Evolutionary conservation across 2,888 invertebrate species (phyloP).

Genomic region (Cybosia mesomella): DNA sequence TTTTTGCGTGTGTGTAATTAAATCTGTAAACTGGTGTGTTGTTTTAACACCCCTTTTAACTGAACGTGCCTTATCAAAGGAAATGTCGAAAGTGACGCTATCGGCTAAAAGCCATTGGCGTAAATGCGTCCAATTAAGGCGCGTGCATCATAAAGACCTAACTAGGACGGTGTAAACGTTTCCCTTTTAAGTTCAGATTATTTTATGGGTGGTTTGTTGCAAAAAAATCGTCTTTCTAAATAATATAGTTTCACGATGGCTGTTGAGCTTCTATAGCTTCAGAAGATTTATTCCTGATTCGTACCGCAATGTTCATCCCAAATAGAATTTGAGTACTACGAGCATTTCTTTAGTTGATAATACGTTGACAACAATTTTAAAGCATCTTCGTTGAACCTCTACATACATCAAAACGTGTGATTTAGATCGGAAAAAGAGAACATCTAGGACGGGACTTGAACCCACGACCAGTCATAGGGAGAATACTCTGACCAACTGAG

Average conservation of each 20-base stretch:
- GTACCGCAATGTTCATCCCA: too few species aligned
- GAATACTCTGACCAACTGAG: too few species aligned
- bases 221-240: constrained; percentile 42
- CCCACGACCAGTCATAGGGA: too few species aligned
- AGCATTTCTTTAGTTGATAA: neutral
- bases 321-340: neutral
- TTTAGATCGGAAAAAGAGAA: too few species aligned
- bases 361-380: too few species aligned
- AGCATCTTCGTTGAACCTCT: too few species aligned
- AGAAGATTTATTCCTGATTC: too few species aligned
- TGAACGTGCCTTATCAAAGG: constrained; percentile 78
- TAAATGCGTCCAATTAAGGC: constrained; percentile 76
- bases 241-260: neutral
- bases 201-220: constrained; percentile 29
- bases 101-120: constrained; percentile 72
- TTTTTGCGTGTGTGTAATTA: constrained; percentile 65
- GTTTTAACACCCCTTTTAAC: constrained; percentile 72
- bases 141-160: constrained; percentile 58
- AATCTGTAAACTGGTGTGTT: constrained; percentile 67
- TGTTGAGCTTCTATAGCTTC: neutral
- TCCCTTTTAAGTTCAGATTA: constrained; percentile 43
- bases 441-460: too few species aligned
- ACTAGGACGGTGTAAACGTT: constrained; percentile 52
- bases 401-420: too few species aligned
- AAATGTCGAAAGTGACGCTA: constrained; percentile 78